phyloP scores from a whole-genome alignment of 1,140 invertebrate genomes.

The Drosophila mojavensis region DNA sequence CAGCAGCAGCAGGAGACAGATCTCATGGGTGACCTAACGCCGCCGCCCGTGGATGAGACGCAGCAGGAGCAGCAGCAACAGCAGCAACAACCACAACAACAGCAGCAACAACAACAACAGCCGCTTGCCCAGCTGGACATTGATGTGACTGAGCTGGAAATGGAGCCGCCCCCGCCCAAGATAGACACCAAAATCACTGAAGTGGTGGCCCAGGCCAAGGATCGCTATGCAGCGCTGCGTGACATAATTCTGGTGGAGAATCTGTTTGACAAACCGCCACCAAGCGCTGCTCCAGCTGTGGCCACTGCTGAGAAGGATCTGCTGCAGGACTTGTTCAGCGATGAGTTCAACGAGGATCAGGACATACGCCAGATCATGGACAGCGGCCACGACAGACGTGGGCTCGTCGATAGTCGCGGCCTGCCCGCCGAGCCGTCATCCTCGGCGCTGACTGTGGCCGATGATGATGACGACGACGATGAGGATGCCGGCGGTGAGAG shows the following conservation, averaged over 20 bases:
- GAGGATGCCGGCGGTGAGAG: slow-evolving; percentile 69
- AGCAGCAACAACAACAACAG: slow-evolving; percentile 14
- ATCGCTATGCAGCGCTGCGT: slow-evolving; percentile 89
- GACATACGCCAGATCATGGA: slow-evolving; percentile 78
- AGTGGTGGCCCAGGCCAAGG: slow-evolving; percentile 85
- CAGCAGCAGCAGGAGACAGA: slow-evolving; percentile 85
- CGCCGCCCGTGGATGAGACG: slow-evolving; percentile 48
- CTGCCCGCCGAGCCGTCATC: slow-evolving; percentile 76
- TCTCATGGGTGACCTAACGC: slow-evolving; percentile 69
- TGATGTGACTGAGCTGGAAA: slow-evolving; percentile 37
- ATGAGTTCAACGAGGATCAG: slow-evolving; percentile 79
- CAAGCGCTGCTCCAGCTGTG: not conserved
- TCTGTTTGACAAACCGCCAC: slow-evolving; percentile 85
- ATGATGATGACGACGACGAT: slow-evolving; percentile 75
- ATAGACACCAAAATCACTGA: slow-evolving; percentile 84
- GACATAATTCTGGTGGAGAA: slow-evolving; percentile 88
- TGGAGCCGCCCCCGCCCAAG: slow-evolving; percentile 49
- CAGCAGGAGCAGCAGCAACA: slow-evolving; percentile 29
- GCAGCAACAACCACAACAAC: slow-evolving; percentile 15
- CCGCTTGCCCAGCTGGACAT: slow-evolving; percentile 18
- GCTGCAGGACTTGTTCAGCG: slow-evolving; percentile 78
- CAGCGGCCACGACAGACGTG: slow-evolving; percentile 48
- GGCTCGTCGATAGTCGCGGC: slow-evolving; percentile 71
- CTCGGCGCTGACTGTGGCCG: slow-evolving; percentile 73
- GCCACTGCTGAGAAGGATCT: slow-evolving; percentile 55